Evolutionary conservation across 2,797 vertebrate species (phyloP), one percentile per base, ranked within the genome.

Genomic region (Chelon auratus): DNA sequence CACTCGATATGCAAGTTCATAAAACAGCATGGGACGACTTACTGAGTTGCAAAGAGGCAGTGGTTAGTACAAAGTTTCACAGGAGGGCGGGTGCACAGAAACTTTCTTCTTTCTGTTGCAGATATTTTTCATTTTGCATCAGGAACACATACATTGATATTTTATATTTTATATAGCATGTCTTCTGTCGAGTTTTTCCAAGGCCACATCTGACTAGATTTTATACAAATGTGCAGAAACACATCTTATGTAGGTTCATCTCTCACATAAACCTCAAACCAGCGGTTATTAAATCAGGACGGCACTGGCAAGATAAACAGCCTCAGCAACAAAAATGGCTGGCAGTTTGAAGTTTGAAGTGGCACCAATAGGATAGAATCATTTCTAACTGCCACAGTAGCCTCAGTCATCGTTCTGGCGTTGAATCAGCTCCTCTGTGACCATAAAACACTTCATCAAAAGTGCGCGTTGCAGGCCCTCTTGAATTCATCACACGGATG

Each of bases 1-100:
- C 47, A 57, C 22, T 45, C 59, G 1, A 77, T 43, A 7, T 15
- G 17, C 20, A 42, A 74, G 42, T 72, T 68, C 56, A 72, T 77
- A 40, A 56, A 69, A 62, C 22, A 54, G 22, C 26, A 55, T 13
- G 53, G 0, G 43, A 36, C 33, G 9, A 36, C 22, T 56, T 47
- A 51, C 42, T 22, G 20, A 50, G 54, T 9, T 58, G 2, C 12
- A 69, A 53, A 62, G 18, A 69, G 33, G 37, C 30, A 52, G 9
- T 43, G 9, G 8, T 62, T 10, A 20, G 33, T 33, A 20, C 45
- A 13, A n/a, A 17, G 4, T 4, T 3, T 3, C 24, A 26, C 24
- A 4, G 24, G 24, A 26, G 24, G 24, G 24, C 24, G 37, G 11
- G 37, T 42, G 40, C 5, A 43, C 14, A 6, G 14, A 43, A 43